A percentile compares a stretch with the other conserved stretches of the same genome.
These are phyloP conservation scores for zebrafish (Danio rerio) DNA, from an alignment of 2,113 vertebrate species.

Conservation along the genomic window GRCz12tu NC_133180.1:69897501-69898000, in stretches of 20 bases:
- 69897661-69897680: conserved; percentile 44
- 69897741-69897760: neutral
- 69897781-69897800: neutral
- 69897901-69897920: conserved; percentile 8
- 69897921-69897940: neutral
- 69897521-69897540: conserved; percentile 40
- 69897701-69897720: neutral
- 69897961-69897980: neutral
- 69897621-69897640: conserved; percentile 53
- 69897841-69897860: neutral
- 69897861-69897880: neutral
- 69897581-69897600: conserved; percentile 27
- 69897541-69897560: conserved; percentile 1
- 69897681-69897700: neutral
- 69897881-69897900: neutral
- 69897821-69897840: neutral
- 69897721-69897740: neutral
- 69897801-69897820: neutral
- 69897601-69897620: conserved; percentile 52
- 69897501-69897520: conserved; percentile 12
- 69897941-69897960: neutral
- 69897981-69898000: neutral
- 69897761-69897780: conserved; percentile 7
- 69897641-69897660: conserved; percentile 49
- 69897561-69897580: conserved; percentile 49